phyloP scores from a whole-genome alignment of 2,888 invertebrate genomes.

The Sinelater perroti region DNA sequence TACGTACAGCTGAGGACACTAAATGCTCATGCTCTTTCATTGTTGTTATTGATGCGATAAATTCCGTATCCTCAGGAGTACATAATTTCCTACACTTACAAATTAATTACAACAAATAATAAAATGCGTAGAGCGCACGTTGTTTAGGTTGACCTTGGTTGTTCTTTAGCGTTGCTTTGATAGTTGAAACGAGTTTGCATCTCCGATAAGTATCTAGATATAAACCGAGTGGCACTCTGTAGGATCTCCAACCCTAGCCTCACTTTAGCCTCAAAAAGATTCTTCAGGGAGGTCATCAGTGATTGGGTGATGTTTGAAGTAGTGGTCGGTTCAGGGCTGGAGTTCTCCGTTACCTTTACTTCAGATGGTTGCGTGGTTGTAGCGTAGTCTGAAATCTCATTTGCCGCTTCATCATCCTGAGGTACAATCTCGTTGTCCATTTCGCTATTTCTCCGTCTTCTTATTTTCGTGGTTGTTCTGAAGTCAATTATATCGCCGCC shows the following conservation, averaged over 20 bases:
- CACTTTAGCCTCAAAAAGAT: slow-evolving; percentile 74
- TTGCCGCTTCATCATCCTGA: slow-evolving; percentile 12
- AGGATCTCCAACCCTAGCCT: slow-evolving; percentile 73
- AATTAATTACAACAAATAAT: slow-evolving; percentile 12
- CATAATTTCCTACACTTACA: slow-evolving; percentile 3
- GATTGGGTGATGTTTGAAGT: slow-evolving; percentile 48
- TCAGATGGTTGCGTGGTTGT: not conserved
- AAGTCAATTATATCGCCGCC: slow-evolving; percentile 10
- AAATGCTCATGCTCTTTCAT: not conserved
- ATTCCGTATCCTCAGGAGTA: slow-evolving; percentile 25
- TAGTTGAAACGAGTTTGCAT: slow-evolving; percentile 62
- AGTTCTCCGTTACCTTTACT: not conserved
- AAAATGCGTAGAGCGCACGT: not conserved
- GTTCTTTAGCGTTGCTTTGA: slow-evolving; percentile 10
- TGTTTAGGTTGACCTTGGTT: slow-evolving; percentile 18
- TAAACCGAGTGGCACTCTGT: slow-evolving; percentile 72
- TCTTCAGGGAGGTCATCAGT: slow-evolving; percentile 69
- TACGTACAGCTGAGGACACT: slow-evolving; percentile 27
- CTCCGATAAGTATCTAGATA: slow-evolving; percentile 71
- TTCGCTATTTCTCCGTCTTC: slow-evolving; percentile 39
- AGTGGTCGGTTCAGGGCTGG: slow-evolving; percentile 4
- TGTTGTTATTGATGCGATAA: not conserved
- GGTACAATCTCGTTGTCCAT: slow-evolving; percentile 30
- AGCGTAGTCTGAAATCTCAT: too few relatives aligned
- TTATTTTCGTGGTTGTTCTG: slow-evolving; percentile 49